phyloP scores from a whole-genome alignment of 1,140 invertebrate species.

The Drosophila kurseongensis region DNA sequence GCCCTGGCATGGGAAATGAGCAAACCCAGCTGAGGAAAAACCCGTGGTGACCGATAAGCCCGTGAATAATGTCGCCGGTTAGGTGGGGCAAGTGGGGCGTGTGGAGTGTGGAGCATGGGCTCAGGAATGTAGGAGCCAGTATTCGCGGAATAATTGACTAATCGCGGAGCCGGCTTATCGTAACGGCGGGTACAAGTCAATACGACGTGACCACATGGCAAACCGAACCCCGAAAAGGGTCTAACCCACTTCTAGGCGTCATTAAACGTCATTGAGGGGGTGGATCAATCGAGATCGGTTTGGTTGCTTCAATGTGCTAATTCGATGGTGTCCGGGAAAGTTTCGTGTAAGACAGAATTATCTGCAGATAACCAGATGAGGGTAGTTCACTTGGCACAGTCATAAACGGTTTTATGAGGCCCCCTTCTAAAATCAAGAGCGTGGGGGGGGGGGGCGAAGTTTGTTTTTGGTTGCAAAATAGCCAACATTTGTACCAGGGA shows the following conservation, averaged over 20 bases:
- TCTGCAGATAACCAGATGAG: constrained; percentile 33
- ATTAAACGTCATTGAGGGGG: background rate
- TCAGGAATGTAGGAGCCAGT: background rate
- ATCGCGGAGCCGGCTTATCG: background rate
- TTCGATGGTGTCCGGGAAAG: constrained; percentile 17
- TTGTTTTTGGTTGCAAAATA: too few species aligned
- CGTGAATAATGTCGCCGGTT: constrained; percentile 7
- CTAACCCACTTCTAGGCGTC: background rate
- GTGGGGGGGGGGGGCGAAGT: background rate
- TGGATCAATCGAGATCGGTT: constrained; percentile 16
- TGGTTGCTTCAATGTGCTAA: constrained; percentile 18
- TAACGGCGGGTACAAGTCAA: background rate
- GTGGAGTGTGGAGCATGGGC: background rate
- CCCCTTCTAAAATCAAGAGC: constrained; percentile 10
- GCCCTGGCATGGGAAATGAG: constrained; percentile 1
- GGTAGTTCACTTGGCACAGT: constrained; percentile 2
- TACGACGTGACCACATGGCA: constrained; percentile 8
- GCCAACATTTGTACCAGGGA: background rate
- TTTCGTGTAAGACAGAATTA: constrained; percentile 19
- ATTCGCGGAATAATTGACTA: constrained; percentile 12
- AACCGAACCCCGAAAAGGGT: background rate
- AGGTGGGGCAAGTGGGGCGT: constrained; percentile 8
- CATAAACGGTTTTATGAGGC: constrained; percentile 10
- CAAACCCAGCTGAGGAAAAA: constrained; percentile 15
- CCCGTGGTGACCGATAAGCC: constrained; percentile 15